Evolutionary conservation across 2,797 vertebrate species (phyloP).

Genomic region (Chrysolophus pictus): DNA sequence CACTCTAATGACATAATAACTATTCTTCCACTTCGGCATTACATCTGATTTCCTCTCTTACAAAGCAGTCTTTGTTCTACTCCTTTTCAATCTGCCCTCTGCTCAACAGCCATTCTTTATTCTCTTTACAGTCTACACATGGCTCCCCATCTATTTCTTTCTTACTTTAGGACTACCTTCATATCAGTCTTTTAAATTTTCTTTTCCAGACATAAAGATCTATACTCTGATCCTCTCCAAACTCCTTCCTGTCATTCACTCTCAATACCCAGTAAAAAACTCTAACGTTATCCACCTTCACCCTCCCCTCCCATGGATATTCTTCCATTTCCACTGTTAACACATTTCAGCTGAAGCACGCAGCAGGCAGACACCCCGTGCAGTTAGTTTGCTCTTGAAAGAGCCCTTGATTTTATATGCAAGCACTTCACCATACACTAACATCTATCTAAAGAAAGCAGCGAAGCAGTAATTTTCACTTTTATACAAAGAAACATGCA

Average conservation of each 20-base stretch:
- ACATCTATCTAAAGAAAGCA: not conserved
- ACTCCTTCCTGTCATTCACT: constrained; percentile 7
- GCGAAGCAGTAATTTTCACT: not conserved
- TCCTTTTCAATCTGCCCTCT: not conserved
- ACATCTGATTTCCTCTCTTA: not conserved
- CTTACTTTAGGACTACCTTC: not conserved
- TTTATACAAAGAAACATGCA: constrained; percentile 12
- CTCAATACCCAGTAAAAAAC: not conserved
- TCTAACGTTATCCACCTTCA: not conserved
- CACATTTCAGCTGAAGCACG: not conserved
- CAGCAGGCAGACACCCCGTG: not conserved
- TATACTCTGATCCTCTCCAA: not conserved
- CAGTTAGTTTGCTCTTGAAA: constrained; percentile 29
- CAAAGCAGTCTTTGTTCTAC: not conserved
- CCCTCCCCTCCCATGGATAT: not conserved
- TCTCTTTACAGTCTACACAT: not conserved
- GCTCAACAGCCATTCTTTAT: not conserved
- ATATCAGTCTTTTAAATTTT: constrained; percentile 28
- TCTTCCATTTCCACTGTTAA: not conserved
- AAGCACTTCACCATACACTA: not conserved
- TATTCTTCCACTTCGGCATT: not conserved
- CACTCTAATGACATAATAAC: not conserved
- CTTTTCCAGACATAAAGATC: not conserved
- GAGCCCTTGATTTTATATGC: constrained; percentile 15
- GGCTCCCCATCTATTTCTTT: not conserved